phyloP scores from a whole-genome alignment of 2,888 invertebrate genomes.

The Boloria euphrosyne region DNA sequence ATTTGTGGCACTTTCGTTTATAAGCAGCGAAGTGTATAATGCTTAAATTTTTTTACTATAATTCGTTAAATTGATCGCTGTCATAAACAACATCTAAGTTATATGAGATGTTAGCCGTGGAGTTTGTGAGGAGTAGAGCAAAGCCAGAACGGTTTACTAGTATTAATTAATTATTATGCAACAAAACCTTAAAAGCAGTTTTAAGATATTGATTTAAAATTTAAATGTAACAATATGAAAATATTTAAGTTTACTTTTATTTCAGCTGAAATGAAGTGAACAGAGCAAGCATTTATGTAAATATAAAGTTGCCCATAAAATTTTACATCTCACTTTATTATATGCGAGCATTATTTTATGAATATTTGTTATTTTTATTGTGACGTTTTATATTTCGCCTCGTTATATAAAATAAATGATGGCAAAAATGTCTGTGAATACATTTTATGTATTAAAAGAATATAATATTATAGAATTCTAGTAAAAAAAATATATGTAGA shows the following conservation, averaged over 20 bases:
- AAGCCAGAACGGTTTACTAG: too few species aligned
- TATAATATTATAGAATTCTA: too few species aligned
- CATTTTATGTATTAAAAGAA: not conserved
- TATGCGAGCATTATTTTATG: constrained; percentile 21
- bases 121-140: too few species aligned
- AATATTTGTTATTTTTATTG: constrained; percentile 23
- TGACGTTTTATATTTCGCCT: constrained; percentile 11
- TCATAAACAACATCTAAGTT: too few species aligned
- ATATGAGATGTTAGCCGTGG: too few species aligned
- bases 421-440: constrained; percentile 4
- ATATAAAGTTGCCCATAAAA: constrained; percentile 25
- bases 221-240: not conserved
- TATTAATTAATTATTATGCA: too few species aligned
- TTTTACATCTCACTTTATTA: constrained; percentile 29
- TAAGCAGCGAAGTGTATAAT: too few species aligned
- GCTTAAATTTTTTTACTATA: too few species aligned
- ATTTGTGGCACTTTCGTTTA: too few species aligned
- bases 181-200: not conserved
- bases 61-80: too few species aligned
- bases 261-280: constrained; percentile 18
- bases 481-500: too few species aligned
- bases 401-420: constrained; percentile 1
- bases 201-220: not conserved
- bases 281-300: constrained; percentile 21
- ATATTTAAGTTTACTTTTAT: constrained; percentile 12